A percentile compares a stretch with the other conserved stretches of the same genome.
phyloP scores from a whole-genome alignment of 2,797 vertebrate genomes.

The Clarias pachynema region DNA sequence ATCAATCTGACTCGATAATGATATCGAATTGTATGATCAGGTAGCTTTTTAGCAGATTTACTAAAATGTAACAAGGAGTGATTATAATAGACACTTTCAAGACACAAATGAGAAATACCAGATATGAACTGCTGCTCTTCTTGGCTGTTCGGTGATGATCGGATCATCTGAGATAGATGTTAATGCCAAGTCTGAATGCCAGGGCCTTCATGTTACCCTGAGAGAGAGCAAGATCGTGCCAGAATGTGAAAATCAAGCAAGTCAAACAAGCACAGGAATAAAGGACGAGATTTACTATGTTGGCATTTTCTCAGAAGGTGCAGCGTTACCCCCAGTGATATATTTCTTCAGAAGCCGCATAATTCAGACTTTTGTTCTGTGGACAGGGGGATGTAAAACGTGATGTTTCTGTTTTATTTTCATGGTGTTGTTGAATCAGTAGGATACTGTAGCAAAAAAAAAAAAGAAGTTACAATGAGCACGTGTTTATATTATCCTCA shows the following conservation, averaged over 20 bases:
- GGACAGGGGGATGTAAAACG: conserved; percentile 8
- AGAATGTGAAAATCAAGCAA: conserved; percentile 4
- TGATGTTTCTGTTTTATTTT: not conserved
- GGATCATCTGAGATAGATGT: not conserved
- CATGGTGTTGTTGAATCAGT: not conserved
- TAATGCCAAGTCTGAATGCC: conserved; percentile 12
- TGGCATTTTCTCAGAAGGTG: conserved; percentile 20
- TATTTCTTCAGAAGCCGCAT: conserved; percentile 32
- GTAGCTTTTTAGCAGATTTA: not conserved
- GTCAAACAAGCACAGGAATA: conserved; percentile 11
- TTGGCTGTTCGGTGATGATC: not conserved
- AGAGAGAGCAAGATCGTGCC: not conserved
- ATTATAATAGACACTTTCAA: not conserved
- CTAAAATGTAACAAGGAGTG: not conserved
- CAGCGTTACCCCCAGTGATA: not conserved
- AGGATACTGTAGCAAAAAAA: not conserved
- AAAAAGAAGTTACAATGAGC: not conserved
- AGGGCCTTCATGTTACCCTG: conserved; percentile 12
- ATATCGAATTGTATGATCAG: not conserved
- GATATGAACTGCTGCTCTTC: conserved; percentile 7
- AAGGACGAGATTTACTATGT: conserved; percentile 28
- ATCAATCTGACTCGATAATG: not conserved
- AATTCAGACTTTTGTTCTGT: conserved; percentile 19
- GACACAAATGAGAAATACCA: not conserved
- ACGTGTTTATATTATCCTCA: not conserved